phyloP scores from a whole-genome alignment of 2,113 vertebrate species.

The Sorex araneus region DNA sequence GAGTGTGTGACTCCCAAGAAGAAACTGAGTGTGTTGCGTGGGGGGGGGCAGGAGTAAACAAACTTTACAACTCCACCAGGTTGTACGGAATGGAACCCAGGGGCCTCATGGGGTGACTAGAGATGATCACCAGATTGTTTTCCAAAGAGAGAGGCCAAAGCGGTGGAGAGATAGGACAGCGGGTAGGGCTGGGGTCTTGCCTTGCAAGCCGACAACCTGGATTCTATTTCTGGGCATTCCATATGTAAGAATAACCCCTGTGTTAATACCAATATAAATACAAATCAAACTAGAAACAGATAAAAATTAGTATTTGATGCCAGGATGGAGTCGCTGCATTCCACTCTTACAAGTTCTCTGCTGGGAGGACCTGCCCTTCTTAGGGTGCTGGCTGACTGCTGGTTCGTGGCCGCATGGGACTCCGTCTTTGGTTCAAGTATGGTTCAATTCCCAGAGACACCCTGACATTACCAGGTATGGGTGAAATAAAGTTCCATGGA shows the following conservation, averaged over 20 bases:
- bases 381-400: too few relatives aligned
- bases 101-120: background rate
- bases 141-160: background rate
- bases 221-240: background rate
- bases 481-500: background rate
- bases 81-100: background rate
- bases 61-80: background rate
- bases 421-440: constrained; percentile 27
- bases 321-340: background rate
- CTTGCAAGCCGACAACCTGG: background rate
- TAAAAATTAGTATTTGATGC: background rate
- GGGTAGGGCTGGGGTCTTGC: background rate
- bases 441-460: constrained; percentile 8
- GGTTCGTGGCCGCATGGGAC: too few relatives aligned
- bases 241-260: background rate
- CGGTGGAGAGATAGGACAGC: background rate
- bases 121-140: background rate
- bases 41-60: background rate
- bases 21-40: background rate
- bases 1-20: background rate
- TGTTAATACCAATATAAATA: background rate
- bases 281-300: constrained; percentile 28
- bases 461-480: background rate
- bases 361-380: background rate
- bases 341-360: background rate